Evolutionary conservation across 2,113 vertebrate species (phyloP).

Genomic region (Gallinago paraguaiae): DNA sequence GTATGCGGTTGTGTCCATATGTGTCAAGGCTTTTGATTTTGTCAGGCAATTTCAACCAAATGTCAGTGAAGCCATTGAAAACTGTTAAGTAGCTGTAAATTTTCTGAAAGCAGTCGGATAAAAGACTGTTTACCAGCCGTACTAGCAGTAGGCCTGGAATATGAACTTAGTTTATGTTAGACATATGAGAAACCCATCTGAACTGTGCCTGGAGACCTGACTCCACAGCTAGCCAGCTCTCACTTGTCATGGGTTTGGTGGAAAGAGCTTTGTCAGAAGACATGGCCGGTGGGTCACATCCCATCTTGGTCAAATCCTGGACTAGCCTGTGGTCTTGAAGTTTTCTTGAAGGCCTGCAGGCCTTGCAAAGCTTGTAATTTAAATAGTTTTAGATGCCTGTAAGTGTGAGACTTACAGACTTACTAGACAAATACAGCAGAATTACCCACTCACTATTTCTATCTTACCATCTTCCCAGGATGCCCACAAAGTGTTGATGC

Average conservation of each 20-base stretch:
- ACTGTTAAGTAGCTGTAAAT: not conserved
- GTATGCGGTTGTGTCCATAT: not conserved
- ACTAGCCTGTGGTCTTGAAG: not conserved
- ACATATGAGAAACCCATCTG: not conserved
- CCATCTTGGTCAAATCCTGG: not conserved
- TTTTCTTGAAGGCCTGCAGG: not conserved
- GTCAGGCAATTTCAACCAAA: not conserved
- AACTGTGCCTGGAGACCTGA: not conserved
- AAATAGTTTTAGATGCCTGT: not conserved
- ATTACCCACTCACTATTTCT: not conserved
- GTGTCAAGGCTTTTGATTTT: not conserved
- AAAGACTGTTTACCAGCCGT: not conserved
- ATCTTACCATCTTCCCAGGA: not conserved
- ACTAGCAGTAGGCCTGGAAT: not conserved
- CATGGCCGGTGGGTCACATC: fast-evolving
- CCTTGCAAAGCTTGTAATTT: not conserved
- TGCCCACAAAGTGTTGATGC: not conserved
- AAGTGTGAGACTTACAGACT: not conserved
- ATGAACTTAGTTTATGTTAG: not conserved
- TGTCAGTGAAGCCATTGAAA: not conserved
- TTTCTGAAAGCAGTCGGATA: not conserved
- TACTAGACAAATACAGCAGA: not conserved
- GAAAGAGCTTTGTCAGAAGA: not conserved
- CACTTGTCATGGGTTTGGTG: not conserved
- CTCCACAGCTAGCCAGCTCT: not conserved